These are phyloP conservation scores for Hirtodrosophila trivittata DNA, from an alignment of 2,888 invertebrate genomes.

Conservation along the genomic window DNA sequence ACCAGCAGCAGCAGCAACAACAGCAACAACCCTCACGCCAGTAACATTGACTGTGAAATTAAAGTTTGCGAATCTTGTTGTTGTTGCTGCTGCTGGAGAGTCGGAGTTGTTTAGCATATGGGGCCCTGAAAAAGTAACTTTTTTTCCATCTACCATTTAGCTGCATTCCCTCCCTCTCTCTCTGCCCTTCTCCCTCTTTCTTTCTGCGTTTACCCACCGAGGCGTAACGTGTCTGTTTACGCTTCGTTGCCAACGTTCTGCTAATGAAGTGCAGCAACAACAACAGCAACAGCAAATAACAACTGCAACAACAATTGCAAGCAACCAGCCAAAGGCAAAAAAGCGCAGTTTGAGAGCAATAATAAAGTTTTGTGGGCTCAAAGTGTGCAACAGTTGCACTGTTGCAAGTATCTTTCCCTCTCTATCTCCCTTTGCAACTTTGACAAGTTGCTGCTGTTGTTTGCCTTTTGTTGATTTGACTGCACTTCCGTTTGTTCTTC, in stretches of 20 bases:
- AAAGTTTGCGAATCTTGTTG: constrained; percentile 56
- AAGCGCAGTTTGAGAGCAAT: constrained; percentile 28
- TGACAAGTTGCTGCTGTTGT: constrained; percentile 6
- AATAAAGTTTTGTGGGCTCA: neutral
- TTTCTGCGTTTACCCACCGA: constrained; percentile 51
- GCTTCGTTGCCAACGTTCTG: constrained; percentile 69
- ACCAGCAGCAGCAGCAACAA: constrained; percentile 15
- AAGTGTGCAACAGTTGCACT: constrained; percentile 20
- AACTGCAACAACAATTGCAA: constrained; percentile 35
- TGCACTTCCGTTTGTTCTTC: constrained; percentile 21
- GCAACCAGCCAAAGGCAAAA: constrained; percentile 23
- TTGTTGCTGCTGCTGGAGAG: constrained; percentile 13
- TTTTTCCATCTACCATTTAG: constrained; percentile 12
- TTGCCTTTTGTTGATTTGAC: constrained; percentile 8
- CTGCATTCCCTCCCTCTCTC: constrained; percentile 9
- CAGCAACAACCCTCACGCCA: constrained; percentile 19
- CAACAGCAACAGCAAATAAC: constrained; percentile 20
- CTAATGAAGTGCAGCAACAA: constrained; percentile 67
- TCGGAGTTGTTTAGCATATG: constrained; percentile 46
- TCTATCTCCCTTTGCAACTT: neutral
- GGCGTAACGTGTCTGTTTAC: constrained; percentile 64
- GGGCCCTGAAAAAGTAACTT: constrained; percentile 24
- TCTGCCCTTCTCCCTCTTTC: constrained; percentile 12
- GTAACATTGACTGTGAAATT: constrained; percentile 65
- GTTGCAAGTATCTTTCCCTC: constrained; percentile 3